Evolutionary conservation across 2,113 vertebrate species (phyloP), one percentile per base, ranked within the genome.

Genomic region (Cryptomyrus ogoouensis): DNA sequence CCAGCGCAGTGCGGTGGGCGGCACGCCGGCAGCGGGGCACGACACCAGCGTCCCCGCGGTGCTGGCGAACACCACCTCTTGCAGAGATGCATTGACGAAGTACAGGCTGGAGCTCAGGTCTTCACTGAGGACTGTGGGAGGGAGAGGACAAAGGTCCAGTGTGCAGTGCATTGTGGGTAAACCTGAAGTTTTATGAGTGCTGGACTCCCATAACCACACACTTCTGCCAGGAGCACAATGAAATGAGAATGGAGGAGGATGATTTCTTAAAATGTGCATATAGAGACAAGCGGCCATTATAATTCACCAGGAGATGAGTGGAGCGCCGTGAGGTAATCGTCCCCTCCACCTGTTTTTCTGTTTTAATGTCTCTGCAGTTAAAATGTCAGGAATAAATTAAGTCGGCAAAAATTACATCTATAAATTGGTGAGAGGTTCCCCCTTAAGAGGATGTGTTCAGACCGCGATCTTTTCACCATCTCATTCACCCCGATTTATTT

Each of bases 41-140:
- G 98, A 98, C 96, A 99, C 98, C 95, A 98, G 92, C 13, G 97
- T 98, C 97, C 98, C 98, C 95, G 98, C 98, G 95, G 98, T 99
- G 96, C 98, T 99, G 93, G 98, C 98, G 94, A 99, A 99, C 96
- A 99, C 98, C 99, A 99, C 98, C 98, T 99, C 98, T 99, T 99
- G 98, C 97, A 99, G 94, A 98, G 98, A 99, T 98, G 98, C 98
- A 99, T 99, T 99, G 98, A 99, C 97, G 95, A 99, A 99, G 94
- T 99, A 99, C 94, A 99, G 96, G 96, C 98, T 99, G 97, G 98
- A 97, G 90, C 97, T 98, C 93, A 99, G 97, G 94, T 99, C 98
- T 95, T 99, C 98, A 96, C 97, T 96, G 96, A 98, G 97, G 96
- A 99, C 98, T 99, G 96, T 0, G 95, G 95, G 88, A 9, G 5